phyloP scores from a whole-genome alignment of 2,888 invertebrate species.

The Eretmocerus hayati region DNA sequence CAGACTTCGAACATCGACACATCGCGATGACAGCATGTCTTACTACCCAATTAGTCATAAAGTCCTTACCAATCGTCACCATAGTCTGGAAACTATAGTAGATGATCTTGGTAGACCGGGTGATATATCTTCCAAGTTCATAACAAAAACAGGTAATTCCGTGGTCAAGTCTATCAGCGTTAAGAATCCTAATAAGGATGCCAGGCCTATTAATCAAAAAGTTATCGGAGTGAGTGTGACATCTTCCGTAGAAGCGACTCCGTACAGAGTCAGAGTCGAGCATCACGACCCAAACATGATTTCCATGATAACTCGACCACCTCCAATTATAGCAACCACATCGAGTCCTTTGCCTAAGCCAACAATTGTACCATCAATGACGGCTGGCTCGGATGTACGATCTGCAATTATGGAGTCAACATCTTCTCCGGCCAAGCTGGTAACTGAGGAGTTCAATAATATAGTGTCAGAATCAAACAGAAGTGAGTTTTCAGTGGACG shows the following conservation, averaged over 20 bases:
- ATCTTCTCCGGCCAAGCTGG: constrained; percentile 29
- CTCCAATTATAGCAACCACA: constrained; percentile 21
- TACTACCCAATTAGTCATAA: constrained; percentile 41
- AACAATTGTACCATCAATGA: constrained; percentile 20
- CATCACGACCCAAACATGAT: constrained; percentile 35
- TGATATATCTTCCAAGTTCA: constrained; percentile 26
- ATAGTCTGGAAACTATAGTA: constrained; percentile 32
- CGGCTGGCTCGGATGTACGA: constrained; percentile 19
- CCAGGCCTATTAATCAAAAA: constrained; percentile 30
- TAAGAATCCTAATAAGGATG: constrained; percentile 12
- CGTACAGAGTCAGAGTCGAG: constrained; percentile 46
- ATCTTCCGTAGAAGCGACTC: constrained; percentile 55
- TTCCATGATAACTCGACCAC: constrained; percentile 28
- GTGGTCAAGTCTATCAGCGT: constrained; percentile 6
- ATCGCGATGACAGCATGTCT: constrained; percentile 33
- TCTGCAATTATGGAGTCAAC: constrained; percentile 20
- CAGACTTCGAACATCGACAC: constrained; percentile 16
- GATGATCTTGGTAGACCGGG: constrained; percentile 34
- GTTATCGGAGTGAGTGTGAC: constrained; percentile 54
- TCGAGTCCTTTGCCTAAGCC: constrained; percentile 9
- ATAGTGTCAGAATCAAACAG: constrained; percentile 53
- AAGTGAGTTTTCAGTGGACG: constrained; percentile 55
- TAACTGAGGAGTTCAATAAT: constrained; percentile 47
- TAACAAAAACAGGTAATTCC: constrained; percentile 17
- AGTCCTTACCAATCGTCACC: constrained; percentile 33